phyloP scores from a whole-genome alignment of 2,888 invertebrate species.

The Rhingia rostrata region DNA sequence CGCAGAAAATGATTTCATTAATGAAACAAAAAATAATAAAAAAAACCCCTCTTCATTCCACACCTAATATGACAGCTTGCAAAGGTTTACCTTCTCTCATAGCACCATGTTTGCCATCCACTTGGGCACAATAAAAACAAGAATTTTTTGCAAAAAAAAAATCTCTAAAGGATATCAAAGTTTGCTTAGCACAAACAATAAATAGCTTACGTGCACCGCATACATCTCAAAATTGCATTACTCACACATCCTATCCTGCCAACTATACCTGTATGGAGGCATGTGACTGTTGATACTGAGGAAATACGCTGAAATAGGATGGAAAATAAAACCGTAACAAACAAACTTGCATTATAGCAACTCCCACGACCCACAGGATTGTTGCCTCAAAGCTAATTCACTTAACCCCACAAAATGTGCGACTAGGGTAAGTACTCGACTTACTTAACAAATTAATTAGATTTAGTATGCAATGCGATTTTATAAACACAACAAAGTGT shows the following conservation, averaged over 20 bases:
- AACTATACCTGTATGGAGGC: background rate
- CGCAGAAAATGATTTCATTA: background rate
- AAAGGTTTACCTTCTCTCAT: background rate
- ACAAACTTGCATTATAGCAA: constrained; percentile 21
- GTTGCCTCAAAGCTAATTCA: constrained; percentile 17
- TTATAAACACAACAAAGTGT: constrained; percentile 34
- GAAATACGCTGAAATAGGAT: background rate
- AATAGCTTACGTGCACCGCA: constrained; percentile 31
- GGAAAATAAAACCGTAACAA: constrained; percentile 8
- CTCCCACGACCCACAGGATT: background rate
- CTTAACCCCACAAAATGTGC: constrained; percentile 26
- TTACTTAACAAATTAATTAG: constrained; percentile 61
- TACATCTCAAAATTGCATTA: constrained; percentile 30
- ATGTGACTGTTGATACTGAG: constrained; percentile 17
- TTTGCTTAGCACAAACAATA: constrained; percentile 16
- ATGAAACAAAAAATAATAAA: background rate
- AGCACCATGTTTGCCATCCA: constrained; percentile 2
- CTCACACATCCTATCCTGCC: constrained; percentile 29
- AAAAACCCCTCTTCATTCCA: background rate
- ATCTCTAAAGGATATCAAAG: constrained; percentile 16
- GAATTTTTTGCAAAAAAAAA: background rate
- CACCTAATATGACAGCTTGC: constrained; percentile 3
- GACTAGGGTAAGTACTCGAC: constrained; percentile 22
- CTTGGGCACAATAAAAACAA: background rate
- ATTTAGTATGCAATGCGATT: constrained; percentile 51